Conservation (phyloP, 2,888 invertebrate genomes). For the Lasioglossum vierecki region DNA sequence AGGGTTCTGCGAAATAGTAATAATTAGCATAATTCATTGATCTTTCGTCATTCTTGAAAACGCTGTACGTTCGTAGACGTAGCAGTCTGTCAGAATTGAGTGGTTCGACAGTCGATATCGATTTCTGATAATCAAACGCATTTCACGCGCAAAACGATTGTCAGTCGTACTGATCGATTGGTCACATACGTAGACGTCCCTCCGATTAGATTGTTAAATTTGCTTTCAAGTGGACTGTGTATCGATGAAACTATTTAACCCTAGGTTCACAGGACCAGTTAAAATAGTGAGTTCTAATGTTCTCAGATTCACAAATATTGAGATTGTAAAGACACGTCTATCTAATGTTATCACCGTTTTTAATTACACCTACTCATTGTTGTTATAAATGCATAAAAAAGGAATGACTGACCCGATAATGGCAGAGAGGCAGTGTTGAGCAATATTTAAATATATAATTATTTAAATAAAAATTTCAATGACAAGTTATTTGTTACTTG, state of each 20-base stretch:
- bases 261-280: background rate
- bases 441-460: too few relatives aligned
- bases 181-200: slow-evolving; percentile 25
- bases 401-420: too few relatives aligned
- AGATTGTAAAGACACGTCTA: too few relatives aligned
- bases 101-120: slow-evolving; percentile 51
- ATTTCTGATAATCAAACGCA: slow-evolving; percentile 53
- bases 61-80: background rate
- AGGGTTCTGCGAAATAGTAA: background rate
- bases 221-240: background rate
- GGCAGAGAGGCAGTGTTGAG: too few relatives aligned
- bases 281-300: too few relatives aligned
- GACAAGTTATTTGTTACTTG: too few relatives aligned
- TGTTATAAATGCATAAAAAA: too few relatives aligned
- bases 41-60: background rate
- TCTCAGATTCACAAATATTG: too few relatives aligned
- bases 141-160: slow-evolving; percentile 48
- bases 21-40: background rate
- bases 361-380: too few relatives aligned
- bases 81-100: slow-evolving; percentile 20
- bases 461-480: too few relatives aligned
- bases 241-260: background rate
- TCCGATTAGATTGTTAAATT: slow-evolving; percentile 4
- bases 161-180: slow-evolving; percentile 60
- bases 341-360: too few relatives aligned